These are phyloP conservation scores for Tortricodes alternella DNA, from an alignment of 2,888 invertebrate species.

Conservation along the genomic window DNA sequence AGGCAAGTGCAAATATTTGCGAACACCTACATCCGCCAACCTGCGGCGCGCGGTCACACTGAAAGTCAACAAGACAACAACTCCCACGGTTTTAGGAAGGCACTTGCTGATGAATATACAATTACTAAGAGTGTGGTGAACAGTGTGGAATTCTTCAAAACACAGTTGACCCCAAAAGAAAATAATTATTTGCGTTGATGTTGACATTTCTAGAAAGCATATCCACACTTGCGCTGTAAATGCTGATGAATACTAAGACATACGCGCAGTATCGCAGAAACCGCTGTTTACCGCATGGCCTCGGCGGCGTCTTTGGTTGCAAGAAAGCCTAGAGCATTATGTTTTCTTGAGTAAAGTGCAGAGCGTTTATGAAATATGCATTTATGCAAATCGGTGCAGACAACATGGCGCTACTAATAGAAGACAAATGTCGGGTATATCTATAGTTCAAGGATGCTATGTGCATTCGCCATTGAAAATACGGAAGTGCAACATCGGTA, in stretches of 20 bases:
- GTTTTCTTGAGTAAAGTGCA: slow-evolving; percentile 23
- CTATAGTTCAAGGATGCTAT: slow-evolving; percentile 29
- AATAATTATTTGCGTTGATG: background rate
- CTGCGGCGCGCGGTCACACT: slow-evolving; percentile 53
- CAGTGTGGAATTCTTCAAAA: background rate
- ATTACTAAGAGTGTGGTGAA: slow-evolving; percentile 8
- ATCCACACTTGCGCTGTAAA: too few species aligned
- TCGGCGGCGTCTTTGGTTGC: slow-evolving; percentile 6
- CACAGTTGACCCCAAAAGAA: background rate
- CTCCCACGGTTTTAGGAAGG: slow-evolving; percentile 51
- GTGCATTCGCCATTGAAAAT: slow-evolving; percentile 28
- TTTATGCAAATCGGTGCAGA: slow-evolving; percentile 40
- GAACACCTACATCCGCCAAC: slow-evolving; percentile 76
- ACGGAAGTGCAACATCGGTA: slow-evolving; percentile 28
- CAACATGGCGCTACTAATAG: slow-evolving; percentile 37
- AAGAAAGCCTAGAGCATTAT: slow-evolving; percentile 7
- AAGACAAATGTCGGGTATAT: slow-evolving; percentile 35
- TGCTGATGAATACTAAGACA: too few species aligned
- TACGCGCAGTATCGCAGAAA: slow-evolving; percentile 5
- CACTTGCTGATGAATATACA: background rate
- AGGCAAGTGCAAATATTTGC: slow-evolving; percentile 78
- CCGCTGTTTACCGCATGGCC: slow-evolving; percentile 5
- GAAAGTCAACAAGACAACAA: slow-evolving; percentile 59
- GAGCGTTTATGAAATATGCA: slow-evolving; percentile 37
- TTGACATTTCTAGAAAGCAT: slow-evolving; percentile 10